phyloP scores from a whole-genome alignment of 1,140 invertebrate species.

The Geopemphigus sp. region DNA sequence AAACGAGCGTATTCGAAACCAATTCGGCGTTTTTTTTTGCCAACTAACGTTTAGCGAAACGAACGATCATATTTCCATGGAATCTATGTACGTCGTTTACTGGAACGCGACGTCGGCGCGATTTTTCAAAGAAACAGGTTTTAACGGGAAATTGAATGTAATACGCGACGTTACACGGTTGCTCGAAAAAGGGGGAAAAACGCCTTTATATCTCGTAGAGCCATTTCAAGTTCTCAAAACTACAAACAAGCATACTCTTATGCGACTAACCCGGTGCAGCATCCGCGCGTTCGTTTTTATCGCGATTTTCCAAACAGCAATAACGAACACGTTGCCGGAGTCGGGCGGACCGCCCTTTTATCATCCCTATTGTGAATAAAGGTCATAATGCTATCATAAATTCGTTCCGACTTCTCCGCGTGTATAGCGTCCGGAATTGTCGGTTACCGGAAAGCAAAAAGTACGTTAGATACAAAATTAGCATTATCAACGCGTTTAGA shows the following conservation, averaged over 20 bases:
- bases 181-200: neutral
- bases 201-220: neutral
- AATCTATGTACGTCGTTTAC: too few species aligned
- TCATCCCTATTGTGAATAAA: neutral
- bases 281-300: neutral
- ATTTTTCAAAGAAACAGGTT: neutral
- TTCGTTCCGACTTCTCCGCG: neutral
- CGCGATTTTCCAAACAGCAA: neutral
- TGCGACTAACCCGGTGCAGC: too few species aligned
- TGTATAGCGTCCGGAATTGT: neutral
- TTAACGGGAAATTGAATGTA: neutral
- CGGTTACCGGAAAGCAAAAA: neutral
- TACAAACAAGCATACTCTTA: neutral
- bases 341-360: neutral
- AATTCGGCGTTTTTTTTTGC: too few species aligned
- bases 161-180: neutral
- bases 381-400: neutral
- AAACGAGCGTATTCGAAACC: too few species aligned
- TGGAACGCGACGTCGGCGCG: too few species aligned
- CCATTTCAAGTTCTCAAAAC: neutral
- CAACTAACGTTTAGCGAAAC: too few species aligned
- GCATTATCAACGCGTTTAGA: neutral
- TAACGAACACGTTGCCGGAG: conserved; percentile 10
- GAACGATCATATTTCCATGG: too few species aligned
- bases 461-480: neutral